Percentiles rank a stretch among this genome's conserved stretches.
These are phyloP conservation scores for Hetaerina titia DNA, from an alignment of 2,888 invertebrate species.

Conservation along the genomic window DNA sequence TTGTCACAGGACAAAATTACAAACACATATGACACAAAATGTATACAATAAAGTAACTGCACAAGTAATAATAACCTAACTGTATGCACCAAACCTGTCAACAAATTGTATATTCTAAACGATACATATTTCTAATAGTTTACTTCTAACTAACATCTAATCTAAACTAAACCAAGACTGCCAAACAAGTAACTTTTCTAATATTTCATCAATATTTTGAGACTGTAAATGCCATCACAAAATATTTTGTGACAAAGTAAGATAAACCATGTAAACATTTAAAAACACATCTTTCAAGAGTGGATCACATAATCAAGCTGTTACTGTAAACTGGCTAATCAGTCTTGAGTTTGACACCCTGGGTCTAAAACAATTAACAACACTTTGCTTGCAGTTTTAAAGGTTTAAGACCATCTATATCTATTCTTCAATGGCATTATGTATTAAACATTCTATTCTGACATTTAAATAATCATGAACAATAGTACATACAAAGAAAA, in stretches of 20 bases:
- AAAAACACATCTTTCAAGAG: not conserved
- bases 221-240: not conserved
- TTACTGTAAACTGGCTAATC: not conserved
- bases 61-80: slow-evolving; percentile 46
- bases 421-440: slow-evolving; percentile 48
- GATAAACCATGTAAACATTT: not conserved
- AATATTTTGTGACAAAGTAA: not conserved
- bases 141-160: slow-evolving; percentile 61
- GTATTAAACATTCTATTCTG: slow-evolving; percentile 60
- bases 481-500: slow-evolving; percentile 50
- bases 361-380: slow-evolving; percentile 62
- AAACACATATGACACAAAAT: slow-evolving; percentile 53
- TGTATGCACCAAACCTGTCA: slow-evolving; percentile 57
- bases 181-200: slow-evolving; percentile 44
- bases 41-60: slow-evolving; percentile 52
- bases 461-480: slow-evolving; percentile 49
- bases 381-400: slow-evolving; percentile 60
- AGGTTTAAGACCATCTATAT: slow-evolving; percentile 64
- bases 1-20: slow-evolving; percentile 64
- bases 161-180: slow-evolving; percentile 66
- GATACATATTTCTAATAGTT: slow-evolving; percentile 62
- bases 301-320: not conserved
- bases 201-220: not conserved
- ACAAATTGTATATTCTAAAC: slow-evolving; percentile 44
- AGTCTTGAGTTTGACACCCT: slow-evolving; percentile 62